These are phyloP conservation scores for Spongilla lacustris DNA, from an alignment of 37 sponge, comb jelly and placozoan species.

Conservation along the genomic window DNA sequence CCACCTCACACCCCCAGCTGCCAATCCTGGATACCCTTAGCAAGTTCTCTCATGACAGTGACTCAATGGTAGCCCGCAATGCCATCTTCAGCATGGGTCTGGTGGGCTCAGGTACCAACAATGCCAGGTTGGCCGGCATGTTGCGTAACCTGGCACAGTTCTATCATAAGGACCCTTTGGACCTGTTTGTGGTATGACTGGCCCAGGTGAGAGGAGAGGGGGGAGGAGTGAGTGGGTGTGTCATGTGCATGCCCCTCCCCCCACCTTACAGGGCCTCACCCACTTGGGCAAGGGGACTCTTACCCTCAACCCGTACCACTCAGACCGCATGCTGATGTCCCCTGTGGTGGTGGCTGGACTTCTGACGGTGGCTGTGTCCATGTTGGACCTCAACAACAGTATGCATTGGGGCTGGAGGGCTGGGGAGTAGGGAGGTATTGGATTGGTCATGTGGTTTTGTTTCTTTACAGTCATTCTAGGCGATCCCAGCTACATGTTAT, in stretches of 20 bases:
- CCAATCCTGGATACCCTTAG: conserved; percentile 89
- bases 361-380: conserved; percentile 71
- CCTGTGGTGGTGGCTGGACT: conserved; percentile 91
- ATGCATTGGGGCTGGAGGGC: too few relatives aligned
- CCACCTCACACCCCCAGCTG: conserved; percentile 93
- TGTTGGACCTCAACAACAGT: conserved; percentile 88
- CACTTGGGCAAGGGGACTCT: conserved; percentile 98
- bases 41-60: conserved; percentile 98
- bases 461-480: conserved; percentile 54
- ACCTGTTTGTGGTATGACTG: conserved; percentile 92
- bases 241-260: background rate
- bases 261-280: conserved; percentile 83
- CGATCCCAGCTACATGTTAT: conserved; percentile 88
- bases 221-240: background rate
- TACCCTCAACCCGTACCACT: conserved; percentile 94
- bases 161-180: conserved; percentile 93
- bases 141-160: conserved; percentile 95
- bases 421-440: background rate
- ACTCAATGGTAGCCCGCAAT: conserved; percentile 90
- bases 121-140: conserved; percentile 91
- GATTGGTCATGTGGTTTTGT: background rate
- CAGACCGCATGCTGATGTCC: conserved; percentile 85
- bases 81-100: conserved; percentile 97
- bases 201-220: conserved; percentile 79
- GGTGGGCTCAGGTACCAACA: conserved; percentile 97